Conservation (phyloP, 30 jellyfish, hydroid and myxozoan species). For the Morbakka virulenta region DNA sequence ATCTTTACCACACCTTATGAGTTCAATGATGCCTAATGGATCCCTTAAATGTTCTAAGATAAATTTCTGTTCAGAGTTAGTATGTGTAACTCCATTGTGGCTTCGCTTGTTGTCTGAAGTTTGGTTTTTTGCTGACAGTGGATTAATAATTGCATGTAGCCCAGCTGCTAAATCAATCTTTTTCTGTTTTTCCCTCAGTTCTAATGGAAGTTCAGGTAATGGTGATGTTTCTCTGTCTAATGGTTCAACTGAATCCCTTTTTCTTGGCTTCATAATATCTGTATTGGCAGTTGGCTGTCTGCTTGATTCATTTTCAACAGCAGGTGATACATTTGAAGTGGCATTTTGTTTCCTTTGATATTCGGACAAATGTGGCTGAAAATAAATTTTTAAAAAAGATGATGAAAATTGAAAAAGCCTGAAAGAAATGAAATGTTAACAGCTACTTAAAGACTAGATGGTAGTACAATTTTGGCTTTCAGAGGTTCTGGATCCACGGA, state of each 20-base stretch:
- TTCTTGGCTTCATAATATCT: slow-evolving; percentile 40
- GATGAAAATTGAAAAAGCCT: background rate
- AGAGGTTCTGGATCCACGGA: no score
- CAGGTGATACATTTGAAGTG: slow-evolving; percentile 14
- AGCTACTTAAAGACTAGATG: background rate
- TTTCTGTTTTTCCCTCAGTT: slow-evolving; percentile 63
- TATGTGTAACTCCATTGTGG: slow-evolving; percentile 6
- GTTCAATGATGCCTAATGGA: slow-evolving; percentile 57
- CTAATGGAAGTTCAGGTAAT: slow-evolving; percentile 91
- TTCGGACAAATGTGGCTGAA: slow-evolving; percentile 82
- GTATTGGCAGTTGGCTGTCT: slow-evolving; percentile 34
- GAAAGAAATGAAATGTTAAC: background rate
- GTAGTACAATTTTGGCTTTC: no score
- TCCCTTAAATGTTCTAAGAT: slow-evolving; percentile 55
- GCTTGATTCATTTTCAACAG: background rate
- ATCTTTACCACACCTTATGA: slow-evolving; percentile 72
- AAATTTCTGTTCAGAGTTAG: slow-evolving; percentile 38
- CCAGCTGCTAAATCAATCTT: slow-evolving; percentile 64
- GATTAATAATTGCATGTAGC: slow-evolving; percentile 1
- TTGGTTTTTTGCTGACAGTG: slow-evolving; percentile 43
- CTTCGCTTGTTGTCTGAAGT: slow-evolving; percentile 13
- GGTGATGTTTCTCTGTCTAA: slow-evolving; percentile 77
- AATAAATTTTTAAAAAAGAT: background rate
- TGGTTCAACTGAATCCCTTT: slow-evolving; percentile 76
- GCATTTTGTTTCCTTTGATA: slow-evolving; percentile 73